phyloP scores from a whole-genome alignment of 2,797 vertebrate genomes.

The Eulemur albifrons region DNA sequence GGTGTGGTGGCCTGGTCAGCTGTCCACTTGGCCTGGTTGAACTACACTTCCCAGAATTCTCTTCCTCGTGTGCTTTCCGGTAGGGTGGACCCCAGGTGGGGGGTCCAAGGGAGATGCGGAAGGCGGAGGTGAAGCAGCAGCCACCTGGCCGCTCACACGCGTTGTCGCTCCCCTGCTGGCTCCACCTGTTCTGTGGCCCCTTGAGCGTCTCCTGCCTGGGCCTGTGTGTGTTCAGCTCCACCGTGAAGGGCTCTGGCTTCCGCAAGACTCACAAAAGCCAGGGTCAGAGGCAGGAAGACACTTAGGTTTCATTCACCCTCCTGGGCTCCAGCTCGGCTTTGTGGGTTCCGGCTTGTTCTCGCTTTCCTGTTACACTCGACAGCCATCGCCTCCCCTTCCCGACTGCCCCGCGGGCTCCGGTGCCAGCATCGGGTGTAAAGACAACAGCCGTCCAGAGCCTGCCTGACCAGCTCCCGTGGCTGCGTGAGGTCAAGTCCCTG shows the following conservation, averaged over 20 bases:
- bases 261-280: neutral
- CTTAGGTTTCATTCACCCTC: neutral
- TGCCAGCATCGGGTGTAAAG: neutral
- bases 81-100: neutral
- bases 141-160: accelerated
- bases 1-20: neutral
- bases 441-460: neutral
- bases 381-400: neutral
- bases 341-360: neutral
- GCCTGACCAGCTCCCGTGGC: accelerated
- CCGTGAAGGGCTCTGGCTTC: neutral
- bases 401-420: neutral
- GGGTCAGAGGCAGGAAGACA: neutral
- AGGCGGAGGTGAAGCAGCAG: neutral
- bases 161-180: accelerated
- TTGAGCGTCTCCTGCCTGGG: neutral
- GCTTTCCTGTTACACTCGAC: neutral
- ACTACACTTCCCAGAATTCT: neutral
- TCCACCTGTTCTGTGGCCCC: neutral
- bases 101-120: neutral
- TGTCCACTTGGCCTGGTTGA: neutral
- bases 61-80: neutral
- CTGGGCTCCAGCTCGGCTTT: accelerated
- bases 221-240: neutral
- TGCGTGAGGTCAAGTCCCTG: neutral